Base-by-base conservation (phyloP, 2,888 invertebrate species). In the Latrodectus hesperus region DNA sequence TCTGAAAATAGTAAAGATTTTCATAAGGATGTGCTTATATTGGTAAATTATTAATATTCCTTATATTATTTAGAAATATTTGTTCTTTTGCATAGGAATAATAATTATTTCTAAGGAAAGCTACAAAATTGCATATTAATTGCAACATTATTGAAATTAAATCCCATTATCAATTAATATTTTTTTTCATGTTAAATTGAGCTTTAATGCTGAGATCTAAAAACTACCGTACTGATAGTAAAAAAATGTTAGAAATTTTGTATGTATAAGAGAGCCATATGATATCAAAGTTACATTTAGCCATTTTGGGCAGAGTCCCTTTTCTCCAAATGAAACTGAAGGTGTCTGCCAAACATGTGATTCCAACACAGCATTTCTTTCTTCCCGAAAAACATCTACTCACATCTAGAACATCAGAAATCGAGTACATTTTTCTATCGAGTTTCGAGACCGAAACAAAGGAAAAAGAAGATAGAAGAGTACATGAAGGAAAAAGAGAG, bases 291-390 rank as follows among this genome's bases (percentile, higher is more conserved):
- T 22, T 22, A 22, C 22, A 22, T 22, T 22, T 22, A 22, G 22
- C 22, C 11, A 55, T 14, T 14, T 72, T 74, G 73, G 17, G 55
- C 53, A n/a, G 49, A 64, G 75, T 75, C 17, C n/a, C 75, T 55
- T 55, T 14, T 55, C 22, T 22, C 22, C 12, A 38, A 49, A 49
- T 38, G 60, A 80, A 80, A n/a, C 16, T 68, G 65, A 64, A 82
- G 75, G 82, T 75, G 82, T 65, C 67, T 67, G 74, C 49, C 75
- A 74, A 55, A 81, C 81, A 81, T 68, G 82, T 75, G 38, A 73
- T 75, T 22, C 55, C 38, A 75, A 22, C 75, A 82, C 75, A 68
- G 67, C 65, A 53, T 53, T 78, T 68, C 73, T 71, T 49, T 26
- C 64, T 80, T 72, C 72, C 51, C 26, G 26, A 14, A 49, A 22